These are phyloP conservation scores for Trimorus sp. DNA, from an alignment of 2,888 invertebrate species.

Conservation along the genomic window DNA sequence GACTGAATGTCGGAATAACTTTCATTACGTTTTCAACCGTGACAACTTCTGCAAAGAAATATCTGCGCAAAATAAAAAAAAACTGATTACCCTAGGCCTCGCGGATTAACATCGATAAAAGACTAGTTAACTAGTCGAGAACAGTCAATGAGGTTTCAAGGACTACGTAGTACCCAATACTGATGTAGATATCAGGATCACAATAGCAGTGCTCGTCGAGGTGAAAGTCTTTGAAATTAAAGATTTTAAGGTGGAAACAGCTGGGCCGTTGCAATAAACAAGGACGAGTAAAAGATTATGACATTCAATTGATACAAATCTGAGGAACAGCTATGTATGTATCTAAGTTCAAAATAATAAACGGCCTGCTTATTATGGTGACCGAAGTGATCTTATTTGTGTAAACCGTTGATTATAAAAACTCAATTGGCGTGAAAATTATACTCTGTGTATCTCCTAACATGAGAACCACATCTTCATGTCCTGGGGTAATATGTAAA, in stretches of 20 bases:
- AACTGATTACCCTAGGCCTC: too few species aligned
- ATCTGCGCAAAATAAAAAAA: too few species aligned
- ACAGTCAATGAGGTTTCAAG: constrained; percentile 53
- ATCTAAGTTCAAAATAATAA: too few species aligned
- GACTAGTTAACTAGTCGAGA: constrained; percentile 24
- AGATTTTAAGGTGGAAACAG: background rate
- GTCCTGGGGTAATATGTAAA: constrained; percentile 72
- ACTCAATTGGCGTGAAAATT: constrained; percentile 69
- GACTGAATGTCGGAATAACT: background rate
- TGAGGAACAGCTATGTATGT: background rate
- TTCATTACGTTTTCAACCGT: constrained; percentile 10
- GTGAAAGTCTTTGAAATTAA: background rate
- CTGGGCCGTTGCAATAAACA: constrained; percentile 9
- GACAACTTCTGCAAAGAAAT: background rate
- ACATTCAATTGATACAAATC: background rate
- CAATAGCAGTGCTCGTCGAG: too few species aligned
- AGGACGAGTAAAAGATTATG: constrained; percentile 19
- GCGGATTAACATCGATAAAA: constrained; percentile 16
- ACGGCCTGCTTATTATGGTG: background rate
- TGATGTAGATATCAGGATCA: constrained; percentile 41
- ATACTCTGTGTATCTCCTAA: constrained; percentile 74
- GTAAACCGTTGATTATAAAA: constrained; percentile 68
- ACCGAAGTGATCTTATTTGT: constrained; percentile 15
- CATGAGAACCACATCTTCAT: constrained; percentile 74
- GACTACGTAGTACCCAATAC: constrained; percentile 36